Evolutionary conservation across 2,113 vertebrate genomes (phyloP).

Genomic region (Paradoxurus hermaphroditus): DNA sequence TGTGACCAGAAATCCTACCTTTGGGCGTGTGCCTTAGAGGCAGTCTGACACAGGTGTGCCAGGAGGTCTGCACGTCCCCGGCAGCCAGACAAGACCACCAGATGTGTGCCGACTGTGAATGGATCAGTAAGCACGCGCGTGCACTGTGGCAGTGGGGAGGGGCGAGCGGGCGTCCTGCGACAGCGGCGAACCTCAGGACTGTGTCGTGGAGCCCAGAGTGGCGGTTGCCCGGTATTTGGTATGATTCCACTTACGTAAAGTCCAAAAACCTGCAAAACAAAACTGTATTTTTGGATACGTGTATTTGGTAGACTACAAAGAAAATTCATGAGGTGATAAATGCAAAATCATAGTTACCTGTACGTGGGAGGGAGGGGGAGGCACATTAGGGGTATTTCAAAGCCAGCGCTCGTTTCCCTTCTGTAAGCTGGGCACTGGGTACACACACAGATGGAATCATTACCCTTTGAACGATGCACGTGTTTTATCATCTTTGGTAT

Average conservation of each 20-base stretch:
- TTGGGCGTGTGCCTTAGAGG: fast-evolving
- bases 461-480: neutral
- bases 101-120: fast-evolving
- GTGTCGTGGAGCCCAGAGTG: fast-evolving
- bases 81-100: neutral
- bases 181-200: fast-evolving
- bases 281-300: neutral
- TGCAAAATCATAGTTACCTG: neutral
- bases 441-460: neutral
- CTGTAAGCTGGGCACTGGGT: neutral
- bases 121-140: fast-evolving
- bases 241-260: neutral
- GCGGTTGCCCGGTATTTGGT: neutral
- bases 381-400: neutral
- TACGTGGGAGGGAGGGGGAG: too few relatives aligned
- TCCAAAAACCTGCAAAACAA: neutral
- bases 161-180: fast-evolving
- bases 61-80: fast-evolving
- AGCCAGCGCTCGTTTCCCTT: neutral
- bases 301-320: neutral
- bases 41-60: fast-evolving
- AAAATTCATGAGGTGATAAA: neutral
- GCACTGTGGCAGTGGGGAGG: fast-evolving
- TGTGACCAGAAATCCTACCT: neutral
- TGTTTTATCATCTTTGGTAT: neutral